Conservation (phyloP, 2,113 vertebrate genomes). For the Solea senegalensis region DNA sequence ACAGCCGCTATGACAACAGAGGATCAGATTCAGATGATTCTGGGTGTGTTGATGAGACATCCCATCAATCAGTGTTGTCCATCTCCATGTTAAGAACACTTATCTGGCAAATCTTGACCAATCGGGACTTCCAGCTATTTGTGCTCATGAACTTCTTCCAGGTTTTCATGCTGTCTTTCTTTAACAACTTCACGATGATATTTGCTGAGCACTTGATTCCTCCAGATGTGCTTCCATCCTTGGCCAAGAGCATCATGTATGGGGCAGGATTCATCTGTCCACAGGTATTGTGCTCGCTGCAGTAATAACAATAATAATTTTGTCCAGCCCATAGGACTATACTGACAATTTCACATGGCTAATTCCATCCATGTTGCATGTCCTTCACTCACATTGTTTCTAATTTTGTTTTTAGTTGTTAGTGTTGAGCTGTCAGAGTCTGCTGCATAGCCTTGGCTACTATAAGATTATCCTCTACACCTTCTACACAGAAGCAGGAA, state of each 20-base stretch:
- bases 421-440: constrained; percentile 84
- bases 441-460: constrained; percentile 85
- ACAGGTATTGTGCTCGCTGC: constrained; percentile 78
- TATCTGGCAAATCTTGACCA: constrained; percentile 85
- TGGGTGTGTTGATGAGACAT: neutral
- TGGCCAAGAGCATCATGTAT: constrained; percentile 88
- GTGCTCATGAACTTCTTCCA: constrained; percentile 92
- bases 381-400: neutral
- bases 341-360: no score
- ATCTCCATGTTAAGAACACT: constrained; percentile 75
- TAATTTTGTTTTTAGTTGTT: constrained; percentile 81
- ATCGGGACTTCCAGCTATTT: constrained; percentile 87
- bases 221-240: constrained; percentile 80
- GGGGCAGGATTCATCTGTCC: constrained; percentile 91
- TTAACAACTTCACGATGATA: constrained; percentile 93
- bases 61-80: constrained; percentile 57
- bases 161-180: constrained; percentile 89
- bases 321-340: no score
- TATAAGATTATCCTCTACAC: constrained; percentile 88
- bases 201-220: constrained; percentile 90
- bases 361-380: neutral
- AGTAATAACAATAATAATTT: neutral
- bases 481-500: constrained; percentile 86
- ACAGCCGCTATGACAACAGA: constrained; percentile 80
- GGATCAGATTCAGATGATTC: neutral